Percentiles rank a stretch among this genome's conserved stretches.
phyloP scores from a whole-genome alignment of 1,140 invertebrate species.

The Philaenus spumarius region DNA sequence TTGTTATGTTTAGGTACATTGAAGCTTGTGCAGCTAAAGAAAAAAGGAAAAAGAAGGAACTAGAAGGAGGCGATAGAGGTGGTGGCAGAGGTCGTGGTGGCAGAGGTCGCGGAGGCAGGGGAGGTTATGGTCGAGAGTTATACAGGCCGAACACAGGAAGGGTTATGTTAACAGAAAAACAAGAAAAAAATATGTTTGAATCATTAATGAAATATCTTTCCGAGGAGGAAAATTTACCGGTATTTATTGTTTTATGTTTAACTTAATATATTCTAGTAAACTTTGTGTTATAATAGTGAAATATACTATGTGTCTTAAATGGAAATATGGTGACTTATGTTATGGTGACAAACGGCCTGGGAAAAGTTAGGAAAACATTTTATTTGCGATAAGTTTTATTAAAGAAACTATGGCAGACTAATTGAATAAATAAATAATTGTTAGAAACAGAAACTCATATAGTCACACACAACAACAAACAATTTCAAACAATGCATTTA shows the following conservation, averaged over 20 bases:
- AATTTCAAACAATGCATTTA: too few species aligned
- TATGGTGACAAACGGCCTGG: not conserved
- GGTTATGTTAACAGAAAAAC: not conserved
- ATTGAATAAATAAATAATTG: too few species aligned
- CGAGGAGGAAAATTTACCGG: not conserved
- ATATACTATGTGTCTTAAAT: not conserved
- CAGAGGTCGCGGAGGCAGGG: not conserved
- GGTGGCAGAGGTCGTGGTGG: not conserved
- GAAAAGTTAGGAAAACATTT: too few species aligned
- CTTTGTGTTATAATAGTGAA: not conserved
- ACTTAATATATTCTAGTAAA: not conserved
- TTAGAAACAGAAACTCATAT: too few species aligned
- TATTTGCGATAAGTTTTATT: too few species aligned
- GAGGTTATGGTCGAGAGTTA: not conserved
- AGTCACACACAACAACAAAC: too few species aligned
- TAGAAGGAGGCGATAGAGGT: not conserved
- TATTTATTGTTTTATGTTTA: not conserved
- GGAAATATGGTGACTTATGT: not conserved
- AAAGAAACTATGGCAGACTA: too few species aligned
- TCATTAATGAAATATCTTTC: not conserved
- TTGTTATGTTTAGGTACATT: too few species aligned
- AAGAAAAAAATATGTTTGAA: constrained; percentile 9
- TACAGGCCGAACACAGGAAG: not conserved
- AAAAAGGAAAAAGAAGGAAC: too few species aligned
- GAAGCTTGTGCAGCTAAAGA: too few species aligned